These are phyloP conservation scores for Mizuhopecten yessoensis DNA, from an alignment of 1,140 invertebrate species.

Conservation along the genomic window DNA sequence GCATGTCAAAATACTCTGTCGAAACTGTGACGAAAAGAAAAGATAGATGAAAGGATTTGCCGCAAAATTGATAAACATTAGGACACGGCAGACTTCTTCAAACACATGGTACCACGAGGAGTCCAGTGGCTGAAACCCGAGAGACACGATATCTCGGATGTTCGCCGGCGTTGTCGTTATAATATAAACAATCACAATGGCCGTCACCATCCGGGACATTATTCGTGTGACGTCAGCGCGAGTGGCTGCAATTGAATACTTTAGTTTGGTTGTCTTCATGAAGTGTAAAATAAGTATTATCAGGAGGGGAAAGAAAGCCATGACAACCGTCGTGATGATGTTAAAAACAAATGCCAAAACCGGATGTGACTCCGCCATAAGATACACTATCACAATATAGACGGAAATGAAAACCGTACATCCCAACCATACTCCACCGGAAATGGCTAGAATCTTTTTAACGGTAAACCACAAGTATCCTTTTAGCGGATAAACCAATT, in stretches of 20 bases:
- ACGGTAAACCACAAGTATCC: background rate
- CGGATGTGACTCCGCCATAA: background rate
- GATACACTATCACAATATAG: background rate
- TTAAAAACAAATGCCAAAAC: constrained; percentile 30
- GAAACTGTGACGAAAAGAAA: background rate
- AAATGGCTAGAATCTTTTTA: constrained; percentile 22
- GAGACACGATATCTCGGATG: background rate
- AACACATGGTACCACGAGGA: background rate
- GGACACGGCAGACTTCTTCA: background rate
- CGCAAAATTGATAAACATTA: constrained; percentile 42
- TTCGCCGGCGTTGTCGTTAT: constrained; percentile 41
- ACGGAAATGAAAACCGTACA: background rate
- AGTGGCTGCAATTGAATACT: background rate
- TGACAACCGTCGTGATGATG: background rate
- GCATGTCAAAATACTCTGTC: background rate
- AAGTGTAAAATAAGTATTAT: constrained; percentile 45
- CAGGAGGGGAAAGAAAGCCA: background rate
- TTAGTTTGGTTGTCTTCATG: constrained; percentile 36
- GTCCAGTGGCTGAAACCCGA: background rate
- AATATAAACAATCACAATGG: background rate
- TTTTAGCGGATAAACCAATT: constrained; percentile 21
- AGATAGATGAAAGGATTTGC: constrained; percentile 37
- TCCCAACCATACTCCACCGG: constrained; percentile 14
- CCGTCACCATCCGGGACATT: constrained; percentile 43
- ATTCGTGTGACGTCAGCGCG: constrained; percentile 26